Conservation (phyloP, 2,888 invertebrate species). For the Ochropleura plecta region DNA sequence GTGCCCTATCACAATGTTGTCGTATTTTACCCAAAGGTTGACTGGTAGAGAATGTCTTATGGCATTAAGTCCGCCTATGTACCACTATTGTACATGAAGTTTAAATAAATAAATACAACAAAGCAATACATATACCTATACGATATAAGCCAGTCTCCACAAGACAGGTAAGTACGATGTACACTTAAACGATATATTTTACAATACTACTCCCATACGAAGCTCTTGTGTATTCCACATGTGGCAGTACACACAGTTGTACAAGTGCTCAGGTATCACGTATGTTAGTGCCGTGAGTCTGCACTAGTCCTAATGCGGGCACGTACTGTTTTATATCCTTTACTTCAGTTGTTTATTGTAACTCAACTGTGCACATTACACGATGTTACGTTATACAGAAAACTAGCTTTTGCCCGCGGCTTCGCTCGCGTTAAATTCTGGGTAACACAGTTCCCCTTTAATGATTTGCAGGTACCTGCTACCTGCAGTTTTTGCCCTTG, state of each 20-base stretch:
- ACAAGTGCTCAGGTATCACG: constrained; percentile 25
- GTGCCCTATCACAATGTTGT: no score
- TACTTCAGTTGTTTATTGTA: constrained; percentile 49
- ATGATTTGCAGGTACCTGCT: no score
- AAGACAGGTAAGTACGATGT: neutral
- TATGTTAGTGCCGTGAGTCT: constrained; percentile 29
- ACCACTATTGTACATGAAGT: no score
- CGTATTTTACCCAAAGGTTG: no score
- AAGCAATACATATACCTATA: neutral
- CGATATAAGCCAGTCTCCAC: no score
- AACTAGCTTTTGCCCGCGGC: no score
- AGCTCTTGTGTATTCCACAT: constrained; percentile 11
- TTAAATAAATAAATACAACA: neutral
- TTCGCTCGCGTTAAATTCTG: no score
- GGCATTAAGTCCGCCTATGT: no score
- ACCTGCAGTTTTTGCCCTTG: no score
- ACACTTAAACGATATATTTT: constrained; percentile 5
- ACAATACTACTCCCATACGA: neutral
- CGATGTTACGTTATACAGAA: neutral
- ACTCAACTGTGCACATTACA: constrained; percentile 17
- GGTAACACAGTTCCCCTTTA: no score
- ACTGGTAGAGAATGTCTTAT: no score
- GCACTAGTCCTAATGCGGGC: constrained; percentile 35
- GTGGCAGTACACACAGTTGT: neutral
- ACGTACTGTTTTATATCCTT: constrained; percentile 42